Evolutionary conservation across 37 sponge, comb jelly and placozoan genomes (phyloP), one percentile per base, ranked within the genome.

Genomic region (Eunapius fragilis): DNA sequence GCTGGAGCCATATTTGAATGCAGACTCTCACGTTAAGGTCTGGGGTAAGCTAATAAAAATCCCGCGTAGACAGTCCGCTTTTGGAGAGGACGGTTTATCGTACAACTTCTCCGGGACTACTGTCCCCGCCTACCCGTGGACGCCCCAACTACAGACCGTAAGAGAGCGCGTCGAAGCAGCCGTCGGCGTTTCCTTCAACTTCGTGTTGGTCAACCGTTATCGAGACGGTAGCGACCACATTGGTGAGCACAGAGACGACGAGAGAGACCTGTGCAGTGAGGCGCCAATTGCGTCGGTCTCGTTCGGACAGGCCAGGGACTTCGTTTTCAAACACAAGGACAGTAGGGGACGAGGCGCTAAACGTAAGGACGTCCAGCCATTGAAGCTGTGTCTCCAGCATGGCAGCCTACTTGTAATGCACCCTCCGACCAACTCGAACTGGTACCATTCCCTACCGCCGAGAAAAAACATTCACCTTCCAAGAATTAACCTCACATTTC

Each of bases 181-280:
- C 27, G 72, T 80, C 0, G 74, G 73, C 2, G 85, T 81, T 12
- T 33, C 68, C n/a, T 94, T 84, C 71, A 94, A 94, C 36, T 94
- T 94, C 81, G 94, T 90, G 2, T 75, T 94, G 36, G 86, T 94
- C 38, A 94, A 94, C 71, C 88, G 86, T 0, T 94, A 94, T 72
- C 72, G 68, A 22, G 91, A 90, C 82, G 94, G 94, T 9, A 31
- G 25, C 22, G 91, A 94, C 35, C 79, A 87, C 73, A 94, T 94
- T 31, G 90, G 91, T 45, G 90, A 87, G 74, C 94, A 94, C 71
- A 67, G 87, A 19, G 94, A 94, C 74, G 86, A 94, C 69, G 94
- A 94, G 67, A 47, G 69, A 4, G 94, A 94, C 24, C 78, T 94
- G 9, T 77, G 28, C 5, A 33, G 69, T 3, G 34, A 69, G 22